Evolutionary conservation across 2,888 invertebrate genomes (phyloP).

Genomic region (Eupithecia insigniata): DNA sequence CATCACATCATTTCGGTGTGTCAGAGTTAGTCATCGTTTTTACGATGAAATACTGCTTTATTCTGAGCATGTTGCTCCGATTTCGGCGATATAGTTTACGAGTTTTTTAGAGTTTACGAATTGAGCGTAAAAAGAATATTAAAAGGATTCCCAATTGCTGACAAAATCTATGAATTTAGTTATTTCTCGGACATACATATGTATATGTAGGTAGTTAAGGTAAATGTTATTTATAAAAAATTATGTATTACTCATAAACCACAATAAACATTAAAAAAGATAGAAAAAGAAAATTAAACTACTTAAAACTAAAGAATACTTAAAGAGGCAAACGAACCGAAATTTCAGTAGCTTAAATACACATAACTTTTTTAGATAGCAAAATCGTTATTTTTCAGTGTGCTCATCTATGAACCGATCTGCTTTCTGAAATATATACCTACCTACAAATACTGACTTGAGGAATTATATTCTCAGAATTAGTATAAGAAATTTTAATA

Average conservation of each 20-base stretch:
- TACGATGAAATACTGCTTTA: constrained; percentile 35
- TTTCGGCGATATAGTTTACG: constrained; percentile 56
- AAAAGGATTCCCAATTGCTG: constrained; percentile 62
- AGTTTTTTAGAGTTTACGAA: constrained; percentile 50
- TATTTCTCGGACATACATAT: neutral
- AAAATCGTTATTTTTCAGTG: neutral
- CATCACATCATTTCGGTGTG: constrained; percentile 38
- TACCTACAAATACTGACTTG: neutral
- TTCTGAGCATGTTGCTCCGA: constrained; percentile 52
- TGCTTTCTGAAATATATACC: neutral
- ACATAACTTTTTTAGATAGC: no score
- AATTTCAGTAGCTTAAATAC: no score
- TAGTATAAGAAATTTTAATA: neutral
- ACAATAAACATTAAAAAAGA: no score
- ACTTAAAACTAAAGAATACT: no score
- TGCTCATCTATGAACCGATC: neutral
- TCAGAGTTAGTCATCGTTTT: constrained; percentile 29
- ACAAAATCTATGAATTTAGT: constrained; percentile 41
- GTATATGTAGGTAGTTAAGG: neutral
- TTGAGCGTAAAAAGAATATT: constrained; percentile 61
- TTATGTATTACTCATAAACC: no score
- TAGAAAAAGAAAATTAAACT: no score
- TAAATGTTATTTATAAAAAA: no score
- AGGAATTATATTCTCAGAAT: neutral
- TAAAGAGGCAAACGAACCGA: no score